Conservation (phyloP, 2,113 vertebrate species). For the Nymphicus hollandicus region DNA sequence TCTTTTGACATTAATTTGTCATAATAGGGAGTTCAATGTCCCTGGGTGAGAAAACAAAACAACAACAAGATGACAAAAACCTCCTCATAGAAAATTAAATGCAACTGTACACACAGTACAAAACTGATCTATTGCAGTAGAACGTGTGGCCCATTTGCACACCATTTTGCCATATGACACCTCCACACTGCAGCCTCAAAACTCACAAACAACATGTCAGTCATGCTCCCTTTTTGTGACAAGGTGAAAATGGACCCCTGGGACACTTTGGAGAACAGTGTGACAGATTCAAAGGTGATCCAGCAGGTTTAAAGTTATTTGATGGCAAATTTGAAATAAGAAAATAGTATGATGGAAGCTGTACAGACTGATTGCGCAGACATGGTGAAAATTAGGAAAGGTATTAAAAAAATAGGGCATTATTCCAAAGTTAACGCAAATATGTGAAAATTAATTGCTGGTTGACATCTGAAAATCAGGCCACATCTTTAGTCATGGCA, state of each 20-base stretch:
- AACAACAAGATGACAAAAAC: not conserved
- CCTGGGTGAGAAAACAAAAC: not conserved
- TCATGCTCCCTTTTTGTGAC: not conserved
- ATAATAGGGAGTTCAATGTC: not conserved
- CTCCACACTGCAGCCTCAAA: not conserved
- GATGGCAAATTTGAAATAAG: not conserved
- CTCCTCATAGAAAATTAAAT: not conserved
- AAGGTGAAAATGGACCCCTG: not conserved
- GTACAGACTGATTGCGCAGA: too few relatives aligned
- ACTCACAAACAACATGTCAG: not conserved
- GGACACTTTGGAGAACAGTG: not conserved
- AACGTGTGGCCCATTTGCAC: not conserved
- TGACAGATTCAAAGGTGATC: not conserved
- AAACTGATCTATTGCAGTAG: not conserved
- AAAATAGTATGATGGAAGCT: not conserved
- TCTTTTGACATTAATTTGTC: not conserved
- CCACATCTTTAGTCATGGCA: not conserved
- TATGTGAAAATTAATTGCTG: not conserved
- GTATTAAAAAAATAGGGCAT: not conserved
- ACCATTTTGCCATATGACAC: not conserved
- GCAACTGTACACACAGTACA: not conserved
- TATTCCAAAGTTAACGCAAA: not conserved
- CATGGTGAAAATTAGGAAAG: rapidly evolving
- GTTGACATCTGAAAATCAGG: not conserved
- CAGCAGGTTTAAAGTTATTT: not conserved